Evolutionary conservation across 2,888 invertebrate genomes (phyloP), one percentile per base, ranked within the genome.

Genomic region (Uropetala carovei): DNA sequence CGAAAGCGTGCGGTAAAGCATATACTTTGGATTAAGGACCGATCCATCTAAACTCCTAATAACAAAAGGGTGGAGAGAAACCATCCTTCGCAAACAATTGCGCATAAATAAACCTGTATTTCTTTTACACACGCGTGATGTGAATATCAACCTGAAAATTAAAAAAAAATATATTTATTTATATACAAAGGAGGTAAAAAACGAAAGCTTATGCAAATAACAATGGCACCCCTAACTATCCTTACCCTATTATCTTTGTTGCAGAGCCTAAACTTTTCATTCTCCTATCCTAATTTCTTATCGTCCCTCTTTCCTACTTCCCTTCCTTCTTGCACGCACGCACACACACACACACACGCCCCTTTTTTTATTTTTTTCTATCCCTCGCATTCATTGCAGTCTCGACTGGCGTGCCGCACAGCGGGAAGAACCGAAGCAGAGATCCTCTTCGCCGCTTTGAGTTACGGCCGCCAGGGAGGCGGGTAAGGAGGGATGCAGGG

Each of bases 391-490:
- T 64, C 64, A 14, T 64, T n/a, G n/a, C 64, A 18, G 64, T 5
- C 64, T n/a, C 3, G 14, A n/a, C 5, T 64, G 14, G 16, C 64
- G 64, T n/a, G 14, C 64, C 64, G 64, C n/a, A n/a, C n/a, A 64
- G n/a, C 64, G 16, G n/a, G 14, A 64, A 14, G n/a, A n/a, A 18
- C 64, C 64, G n/a, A n/a, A 64, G 14, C 64, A 64, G 5, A n/a
- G 14, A 14, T 64, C 14, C 43, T 43, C 43, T 27, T 18, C 75
- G 14, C 43, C 7, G 16, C 43, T 27, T 13, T 27, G 82, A 82
- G 43, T 30, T 14, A 30, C 82, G 30, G 82, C 14, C 82, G 16
- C 10, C 43, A 82, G 14, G 89, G 89, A 89, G 92, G 91, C 27
- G 60, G 92, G 43, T 56, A 81, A 83, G 89, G 68, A 85, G 43